Evolutionary conservation across 2,888 invertebrate genomes (phyloP).

Genomic region (Trypoxylon attenuatum): DNA sequence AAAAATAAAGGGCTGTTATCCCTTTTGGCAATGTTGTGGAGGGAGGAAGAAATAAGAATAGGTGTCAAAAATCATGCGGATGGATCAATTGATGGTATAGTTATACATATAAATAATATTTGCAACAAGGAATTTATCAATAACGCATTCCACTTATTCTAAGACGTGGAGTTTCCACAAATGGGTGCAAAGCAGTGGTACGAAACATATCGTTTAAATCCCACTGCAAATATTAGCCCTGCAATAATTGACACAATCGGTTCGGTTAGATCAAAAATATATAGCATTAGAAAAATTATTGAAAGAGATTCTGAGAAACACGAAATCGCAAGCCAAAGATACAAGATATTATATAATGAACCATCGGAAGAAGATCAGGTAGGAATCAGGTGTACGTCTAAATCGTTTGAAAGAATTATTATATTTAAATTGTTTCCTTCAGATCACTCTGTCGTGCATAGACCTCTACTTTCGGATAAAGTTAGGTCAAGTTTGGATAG

Average conservation of each 20-base stretch:
- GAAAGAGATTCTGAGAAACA: constrained; percentile 64
- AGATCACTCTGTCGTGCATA: constrained; percentile 73
- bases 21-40: constrained; percentile 72
- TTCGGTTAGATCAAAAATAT: constrained; percentile 75
- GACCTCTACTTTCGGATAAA: constrained; percentile 74
- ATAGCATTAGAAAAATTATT: constrained; percentile 72
- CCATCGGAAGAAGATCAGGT: constrained; percentile 70
- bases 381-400: constrained; percentile 15
- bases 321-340: constrained; percentile 69
- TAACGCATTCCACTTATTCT: neutral
- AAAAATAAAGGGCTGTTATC: constrained; percentile 67
- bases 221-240: constrained; percentile 60
- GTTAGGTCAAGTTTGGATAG: constrained; percentile 74
- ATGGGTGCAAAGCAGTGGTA: constrained; percentile 73
- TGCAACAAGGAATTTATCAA: neutral
- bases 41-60: constrained; percentile 71
- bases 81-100: constrained; percentile 69
- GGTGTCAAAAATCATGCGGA: constrained; percentile 62
- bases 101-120: neutral
- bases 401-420: neutral
- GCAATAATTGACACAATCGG: constrained; percentile 71
- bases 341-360: constrained; percentile 67
- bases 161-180: constrained; percentile 63
- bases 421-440: constrained; percentile 1
- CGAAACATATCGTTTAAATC: constrained; percentile 59